Conservation (phyloP, 2,888 invertebrate species). For the Drosophila seclusa region DNA sequence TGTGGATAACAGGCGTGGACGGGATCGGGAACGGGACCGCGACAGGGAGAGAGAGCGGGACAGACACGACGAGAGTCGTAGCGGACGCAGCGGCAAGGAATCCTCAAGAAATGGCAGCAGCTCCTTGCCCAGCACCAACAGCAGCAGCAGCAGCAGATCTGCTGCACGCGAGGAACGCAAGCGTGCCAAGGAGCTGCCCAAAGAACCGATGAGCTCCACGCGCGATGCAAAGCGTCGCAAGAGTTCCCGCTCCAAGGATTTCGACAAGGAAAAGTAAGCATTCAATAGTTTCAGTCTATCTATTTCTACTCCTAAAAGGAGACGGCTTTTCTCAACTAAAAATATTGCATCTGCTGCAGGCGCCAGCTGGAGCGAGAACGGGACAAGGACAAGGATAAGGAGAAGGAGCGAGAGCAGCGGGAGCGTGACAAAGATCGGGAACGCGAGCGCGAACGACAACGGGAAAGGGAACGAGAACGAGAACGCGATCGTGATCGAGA, state of each 20-base stretch:
- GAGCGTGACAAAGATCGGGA: conserved; percentile 58
- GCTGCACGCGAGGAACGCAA: conserved; percentile 80
- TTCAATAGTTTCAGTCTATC: background rate
- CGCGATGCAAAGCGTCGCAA: conserved; percentile 82
- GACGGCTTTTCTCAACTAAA: background rate
- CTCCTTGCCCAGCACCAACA: conserved; percentile 7
- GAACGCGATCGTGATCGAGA: conserved; percentile 12
- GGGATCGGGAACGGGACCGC: conserved; percentile 68
- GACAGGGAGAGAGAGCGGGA: conserved; percentile 79
- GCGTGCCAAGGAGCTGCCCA: conserved; percentile 57
- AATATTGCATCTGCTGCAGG: conserved; percentile 35
- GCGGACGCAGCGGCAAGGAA: conserved; percentile 40
- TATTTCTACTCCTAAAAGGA: background rate
- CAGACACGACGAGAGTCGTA: conserved; percentile 65
- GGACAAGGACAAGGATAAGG: conserved; percentile 54
- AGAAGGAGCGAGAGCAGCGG: conserved; percentile 70
- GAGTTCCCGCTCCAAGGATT: conserved; percentile 79
- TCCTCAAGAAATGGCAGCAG: conserved; percentile 73
- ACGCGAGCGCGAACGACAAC: conserved; percentile 84
- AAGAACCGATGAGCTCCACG: conserved; percentile 56
- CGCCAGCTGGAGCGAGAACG: conserved; percentile 79
- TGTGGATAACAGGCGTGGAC: conserved; percentile 50
- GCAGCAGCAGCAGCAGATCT: conserved; percentile 49
- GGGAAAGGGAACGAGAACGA: conserved; percentile 77
- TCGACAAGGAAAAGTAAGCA: conserved; percentile 79